Conservation (phyloP, 2,888 invertebrate species). For the Hyposoter dolosus region DNA sequence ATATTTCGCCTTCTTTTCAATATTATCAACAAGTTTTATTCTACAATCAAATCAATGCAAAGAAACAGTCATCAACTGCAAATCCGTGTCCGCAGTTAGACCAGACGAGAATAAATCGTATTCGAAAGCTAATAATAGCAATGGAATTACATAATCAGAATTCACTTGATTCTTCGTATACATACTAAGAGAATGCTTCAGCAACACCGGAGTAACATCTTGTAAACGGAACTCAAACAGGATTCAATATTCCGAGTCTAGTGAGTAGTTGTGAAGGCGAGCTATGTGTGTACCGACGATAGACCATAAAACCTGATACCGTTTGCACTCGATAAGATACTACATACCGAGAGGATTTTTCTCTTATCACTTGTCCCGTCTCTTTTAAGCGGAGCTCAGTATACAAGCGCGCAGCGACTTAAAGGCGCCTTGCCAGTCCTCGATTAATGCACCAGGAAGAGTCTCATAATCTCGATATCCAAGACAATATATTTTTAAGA, state of each 20-base stretch:
- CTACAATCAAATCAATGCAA: neutral
- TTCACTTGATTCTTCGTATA: slow-evolving; percentile 16
- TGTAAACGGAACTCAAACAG: neutral
- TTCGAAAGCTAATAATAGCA: slow-evolving; percentile 21
- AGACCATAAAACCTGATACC: slow-evolving; percentile 56
- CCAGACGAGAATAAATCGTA: slow-evolving; percentile 42
- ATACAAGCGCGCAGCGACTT: slow-evolving; percentile 18
- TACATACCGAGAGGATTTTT: slow-evolving; percentile 10
- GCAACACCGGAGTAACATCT: slow-evolving; percentile 35
- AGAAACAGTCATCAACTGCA: neutral
- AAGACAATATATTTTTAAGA: slow-evolving; percentile 10
- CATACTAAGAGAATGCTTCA: slow-evolving; percentile 31
- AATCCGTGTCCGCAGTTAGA: neutral
- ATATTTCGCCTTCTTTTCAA: neutral
- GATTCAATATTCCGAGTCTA: slow-evolving; percentile 27
- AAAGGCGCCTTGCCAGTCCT: slow-evolving; percentile 45
- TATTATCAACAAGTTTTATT: slow-evolving; percentile 1
- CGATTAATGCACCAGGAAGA: slow-evolving; percentile 35
- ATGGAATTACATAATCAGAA: slow-evolving; percentile 36
- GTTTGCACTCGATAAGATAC: slow-evolving; percentile 60
- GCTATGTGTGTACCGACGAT: neutral
- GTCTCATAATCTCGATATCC: slow-evolving; percentile 40
- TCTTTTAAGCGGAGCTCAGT: slow-evolving; percentile 19
- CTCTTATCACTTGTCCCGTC: neutral
- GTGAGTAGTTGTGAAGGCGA: slow-evolving; percentile 26